Conservation (phyloP, 2,888 invertebrate species). For the Heliconius hortense region DNA sequence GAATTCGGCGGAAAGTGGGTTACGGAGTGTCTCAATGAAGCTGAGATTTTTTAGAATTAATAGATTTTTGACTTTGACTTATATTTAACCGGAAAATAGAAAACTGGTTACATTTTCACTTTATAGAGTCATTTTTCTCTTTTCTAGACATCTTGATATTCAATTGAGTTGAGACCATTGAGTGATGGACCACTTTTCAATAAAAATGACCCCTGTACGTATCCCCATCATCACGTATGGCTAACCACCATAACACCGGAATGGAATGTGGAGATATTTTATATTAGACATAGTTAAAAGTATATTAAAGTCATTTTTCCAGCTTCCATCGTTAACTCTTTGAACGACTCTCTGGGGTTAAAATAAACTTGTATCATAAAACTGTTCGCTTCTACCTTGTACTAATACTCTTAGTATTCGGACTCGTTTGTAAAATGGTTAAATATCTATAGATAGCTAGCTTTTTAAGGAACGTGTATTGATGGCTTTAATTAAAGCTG, state of each 20-base stretch:
- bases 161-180: too few relatives aligned
- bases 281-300: slow-evolving; percentile 1
- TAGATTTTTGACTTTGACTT: too few relatives aligned
- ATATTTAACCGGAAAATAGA: too few relatives aligned
- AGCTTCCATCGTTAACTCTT: slow-evolving; percentile 4
- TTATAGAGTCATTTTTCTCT: too few relatives aligned
- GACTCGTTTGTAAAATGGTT: slow-evolving; percentile 53
- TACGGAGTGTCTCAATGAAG: too few relatives aligned
- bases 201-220: too few relatives aligned
- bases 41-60: too few relatives aligned
- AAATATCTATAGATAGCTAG: slow-evolving; percentile 57
- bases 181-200: too few relatives aligned
- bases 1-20: too few relatives aligned
- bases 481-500: slow-evolving; percentile 65
- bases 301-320: not conserved
- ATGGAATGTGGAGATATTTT: not conserved
- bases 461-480: slow-evolving; percentile 66
- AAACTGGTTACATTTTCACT: too few relatives aligned
- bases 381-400: slow-evolving; percentile 6
- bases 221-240: not conserved
- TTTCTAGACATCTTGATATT: too few relatives aligned
- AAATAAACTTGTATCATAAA: slow-evolving; percentile 29
- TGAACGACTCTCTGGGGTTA: slow-evolving; percentile 32
- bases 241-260: not conserved
- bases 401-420: slow-evolving; percentile 43